Base-by-base conservation (phyloP, 2,797 vertebrate genomes). In the Graptemys geographica region DNA sequence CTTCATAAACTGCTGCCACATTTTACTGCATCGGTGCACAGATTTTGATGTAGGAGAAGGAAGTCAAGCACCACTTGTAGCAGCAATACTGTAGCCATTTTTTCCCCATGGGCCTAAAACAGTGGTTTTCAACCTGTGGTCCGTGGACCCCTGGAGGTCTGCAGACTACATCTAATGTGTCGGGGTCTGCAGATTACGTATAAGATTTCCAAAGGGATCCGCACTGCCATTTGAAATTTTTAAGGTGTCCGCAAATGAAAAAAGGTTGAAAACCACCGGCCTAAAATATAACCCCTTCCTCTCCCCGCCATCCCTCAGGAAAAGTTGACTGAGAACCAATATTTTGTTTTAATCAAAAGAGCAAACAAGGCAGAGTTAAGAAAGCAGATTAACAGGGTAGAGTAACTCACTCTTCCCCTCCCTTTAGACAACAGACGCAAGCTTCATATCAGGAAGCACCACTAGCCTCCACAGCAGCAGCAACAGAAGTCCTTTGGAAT, bases 1-100 rank as follows among this genome's bases (percentile, higher is more conserved):
- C 94, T n/a, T 76, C 81, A 56, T 59, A 90, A 90, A 90, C 84
- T 92, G 93, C 88, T 87, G 86, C 1, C 2, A 88, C 3, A 5
- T 83, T 96, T 91, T 92, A 86, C 81, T 87, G 93, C 86, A 65
- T 90, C 91, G 15, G 44, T 28, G 27, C 27, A 78, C 27, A 78
- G 44, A 27, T 31, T 49, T 47, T 47, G 74, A 8, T 72, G 19
- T 18, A 37, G 44, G 15, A 78, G 27, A 49, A 49, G 28, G 15
- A 88, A 72, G 83, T 83, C 23, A 8, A 83, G 78, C 2, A 5
- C 59, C 1, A 0, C 90, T 89, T 81, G 65, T 33, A 57, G 33
- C 56, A 93, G 82, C 83, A 83, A 1, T 5, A 88, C 74, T 81
- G 85, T 52, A 44, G 82, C 31, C 1, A 0, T 74, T 91, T 90